Evolutionary conservation across 2,888 invertebrate species (phyloP).

Genomic region (Nysson spinosus): DNA sequence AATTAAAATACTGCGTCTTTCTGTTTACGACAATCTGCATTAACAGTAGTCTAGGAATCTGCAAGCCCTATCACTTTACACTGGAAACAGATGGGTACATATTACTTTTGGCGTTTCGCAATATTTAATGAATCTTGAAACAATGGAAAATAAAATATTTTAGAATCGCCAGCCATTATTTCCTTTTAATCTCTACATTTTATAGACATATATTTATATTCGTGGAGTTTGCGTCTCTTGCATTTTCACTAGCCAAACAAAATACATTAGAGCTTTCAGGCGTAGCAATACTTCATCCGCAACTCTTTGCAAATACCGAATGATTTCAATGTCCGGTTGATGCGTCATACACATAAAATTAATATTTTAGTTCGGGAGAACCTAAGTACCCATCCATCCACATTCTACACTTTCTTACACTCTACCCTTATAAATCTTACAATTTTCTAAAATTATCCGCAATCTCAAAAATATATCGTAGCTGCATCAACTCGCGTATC

Average conservation of each 20-base stretch:
- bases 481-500: constrained; percentile 62
- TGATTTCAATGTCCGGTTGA: background rate
- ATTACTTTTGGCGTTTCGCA: constrained; percentile 5
- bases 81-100: constrained; percentile 50
- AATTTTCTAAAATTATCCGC: constrained; percentile 75
- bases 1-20: constrained; percentile 48
- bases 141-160: background rate
- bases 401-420: constrained; percentile 60
- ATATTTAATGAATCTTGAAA: no score
- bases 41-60: constrained; percentile 64
- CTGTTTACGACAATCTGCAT: constrained; percentile 51
- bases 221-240: no score
- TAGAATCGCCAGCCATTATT: background rate
- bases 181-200: no score
- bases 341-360: constrained; percentile 26
- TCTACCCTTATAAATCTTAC: constrained; percentile 75
- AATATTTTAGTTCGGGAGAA: constrained; percentile 34
- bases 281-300: no score
- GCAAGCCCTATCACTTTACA: constrained; percentile 67
- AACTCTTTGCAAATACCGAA: no score
- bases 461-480: constrained; percentile 76
- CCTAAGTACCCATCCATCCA: constrained; percentile 49
- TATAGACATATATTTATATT: no score
- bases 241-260: no score
- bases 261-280: no score